These are phyloP conservation scores for Micromussa lordhowensis DNA, from an alignment of 92 coral and sea anemone species.

Conservation along the genomic window DNA sequence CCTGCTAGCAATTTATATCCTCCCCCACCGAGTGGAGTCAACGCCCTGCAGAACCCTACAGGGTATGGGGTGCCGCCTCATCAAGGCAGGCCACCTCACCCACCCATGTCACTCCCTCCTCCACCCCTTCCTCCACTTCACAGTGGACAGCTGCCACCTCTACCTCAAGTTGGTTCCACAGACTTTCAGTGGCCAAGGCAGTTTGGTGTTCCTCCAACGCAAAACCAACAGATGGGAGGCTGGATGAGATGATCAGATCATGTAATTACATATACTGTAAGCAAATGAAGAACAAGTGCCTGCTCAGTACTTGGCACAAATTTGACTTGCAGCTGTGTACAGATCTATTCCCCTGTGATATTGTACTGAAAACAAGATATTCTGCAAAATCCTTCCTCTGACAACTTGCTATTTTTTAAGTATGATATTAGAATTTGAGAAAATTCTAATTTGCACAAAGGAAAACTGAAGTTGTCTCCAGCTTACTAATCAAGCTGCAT, in stretches of 20 bases:
- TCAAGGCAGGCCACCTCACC: slow-evolving; percentile 64
- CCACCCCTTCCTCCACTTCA: slow-evolving; percentile 78
- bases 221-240: slow-evolving; percentile 88
- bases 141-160: slow-evolving; percentile 77
- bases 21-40: slow-evolving; percentile 73
- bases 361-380: too few species aligned
- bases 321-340: too few species aligned
- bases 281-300: neutral
- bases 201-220: slow-evolving; percentile 81
- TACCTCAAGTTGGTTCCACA: slow-evolving; percentile 57
- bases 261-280: neutral
- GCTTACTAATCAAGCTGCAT: too few species aligned
- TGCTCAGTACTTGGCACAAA: too few species aligned
- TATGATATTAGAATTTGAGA: too few species aligned
- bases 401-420: too few species aligned
- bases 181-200: slow-evolving; percentile 87
- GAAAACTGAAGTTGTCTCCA: too few species aligned
- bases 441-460: too few species aligned
- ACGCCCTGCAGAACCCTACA: slow-evolving; percentile 74
- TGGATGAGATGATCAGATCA: slow-evolving; percentile 85
- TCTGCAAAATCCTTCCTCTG: too few species aligned
- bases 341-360: too few species aligned
- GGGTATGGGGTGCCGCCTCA: slow-evolving; percentile 75
- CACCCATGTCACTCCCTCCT: slow-evolving; percentile 80
- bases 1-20: slow-evolving; percentile 71